phyloP scores from a whole-genome alignment of 2,113 vertebrate species.

The Chloropsis hardwickii region DNA sequence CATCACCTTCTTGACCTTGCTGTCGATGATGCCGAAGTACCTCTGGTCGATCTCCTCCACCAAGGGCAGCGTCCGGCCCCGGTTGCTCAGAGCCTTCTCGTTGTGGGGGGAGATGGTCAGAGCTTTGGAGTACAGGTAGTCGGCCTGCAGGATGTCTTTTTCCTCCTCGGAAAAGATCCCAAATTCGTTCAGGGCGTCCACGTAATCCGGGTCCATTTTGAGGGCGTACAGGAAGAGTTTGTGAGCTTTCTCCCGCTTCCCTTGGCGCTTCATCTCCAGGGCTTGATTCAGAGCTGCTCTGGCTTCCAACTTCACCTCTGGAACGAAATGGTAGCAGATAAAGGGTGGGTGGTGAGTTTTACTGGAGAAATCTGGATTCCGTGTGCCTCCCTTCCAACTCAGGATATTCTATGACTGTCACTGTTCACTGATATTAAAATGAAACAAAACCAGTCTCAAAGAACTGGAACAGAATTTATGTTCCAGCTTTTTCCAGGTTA shows the following conservation, averaged over 20 bases:
- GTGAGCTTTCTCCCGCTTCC: conserved; percentile 91
- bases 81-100: conserved; percentile 86
- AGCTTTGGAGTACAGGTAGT: conserved; percentile 91
- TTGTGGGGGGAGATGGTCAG: conserved; percentile 88
- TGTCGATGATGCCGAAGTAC: conserved; percentile 90
- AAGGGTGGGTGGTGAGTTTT: fast-evolving
- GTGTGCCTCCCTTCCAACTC: background rate
- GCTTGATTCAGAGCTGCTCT: conserved; percentile 90
- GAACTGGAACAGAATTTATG: background rate
- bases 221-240: conserved; percentile 90
- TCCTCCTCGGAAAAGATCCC: conserved; percentile 94
- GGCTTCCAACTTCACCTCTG: conserved; percentile 86
- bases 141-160: conserved; percentile 92
- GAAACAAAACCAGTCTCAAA: fast-evolving
- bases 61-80: conserved; percentile 88
- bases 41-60: conserved; percentile 97
- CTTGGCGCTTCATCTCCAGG: conserved; percentile 91
- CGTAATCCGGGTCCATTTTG: conserved; percentile 89
- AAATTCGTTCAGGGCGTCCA: conserved; percentile 90
- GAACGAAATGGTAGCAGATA: background rate
- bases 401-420: background rate
- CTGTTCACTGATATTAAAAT: fast-evolving
- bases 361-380: background rate
- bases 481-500: background rate
- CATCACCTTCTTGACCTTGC: conserved; percentile 92